Conservation (phyloP, 2,797 vertebrate species). For the Semaprochilodus insignis region DNA sequence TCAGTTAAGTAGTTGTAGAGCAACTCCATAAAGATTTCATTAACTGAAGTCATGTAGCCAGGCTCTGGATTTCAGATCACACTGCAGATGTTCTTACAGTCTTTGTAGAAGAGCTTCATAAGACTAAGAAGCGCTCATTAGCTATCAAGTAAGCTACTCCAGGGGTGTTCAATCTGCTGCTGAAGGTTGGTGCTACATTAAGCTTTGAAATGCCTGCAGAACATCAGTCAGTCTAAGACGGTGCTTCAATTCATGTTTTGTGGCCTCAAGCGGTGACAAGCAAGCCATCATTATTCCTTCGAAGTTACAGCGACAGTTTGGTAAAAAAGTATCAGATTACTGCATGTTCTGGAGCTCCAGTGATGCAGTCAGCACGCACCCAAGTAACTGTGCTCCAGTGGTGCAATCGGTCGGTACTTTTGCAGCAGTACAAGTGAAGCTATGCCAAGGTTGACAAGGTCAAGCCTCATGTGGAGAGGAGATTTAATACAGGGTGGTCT, state of each 20-base stretch:
- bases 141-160: background rate
- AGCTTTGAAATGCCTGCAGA: background rate
- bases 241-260: too few species aligned
- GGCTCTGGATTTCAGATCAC: background rate
- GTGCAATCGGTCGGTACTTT: constrained; percentile 5
- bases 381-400: background rate
- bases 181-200: background rate
- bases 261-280: background rate
- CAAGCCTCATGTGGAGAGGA: background rate
- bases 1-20: too few species aligned
- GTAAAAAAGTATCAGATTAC: too few species aligned
- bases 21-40: too few species aligned
- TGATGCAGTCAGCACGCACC: too few species aligned
- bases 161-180: background rate
- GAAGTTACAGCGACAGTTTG: too few species aligned
- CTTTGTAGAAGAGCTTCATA: background rate
- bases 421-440: background rate
- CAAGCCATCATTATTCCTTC: background rate
- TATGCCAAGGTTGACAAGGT: background rate
- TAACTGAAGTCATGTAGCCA: too few species aligned
- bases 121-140: background rate
- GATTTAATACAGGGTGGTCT: background rate
- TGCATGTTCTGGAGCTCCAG: too few species aligned
- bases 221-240: background rate
- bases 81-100: background rate